These are phyloP conservation scores for Delichon dasypus DNA, from an alignment of 2,797 vertebrate species.

Conservation along the genomic window DNA sequence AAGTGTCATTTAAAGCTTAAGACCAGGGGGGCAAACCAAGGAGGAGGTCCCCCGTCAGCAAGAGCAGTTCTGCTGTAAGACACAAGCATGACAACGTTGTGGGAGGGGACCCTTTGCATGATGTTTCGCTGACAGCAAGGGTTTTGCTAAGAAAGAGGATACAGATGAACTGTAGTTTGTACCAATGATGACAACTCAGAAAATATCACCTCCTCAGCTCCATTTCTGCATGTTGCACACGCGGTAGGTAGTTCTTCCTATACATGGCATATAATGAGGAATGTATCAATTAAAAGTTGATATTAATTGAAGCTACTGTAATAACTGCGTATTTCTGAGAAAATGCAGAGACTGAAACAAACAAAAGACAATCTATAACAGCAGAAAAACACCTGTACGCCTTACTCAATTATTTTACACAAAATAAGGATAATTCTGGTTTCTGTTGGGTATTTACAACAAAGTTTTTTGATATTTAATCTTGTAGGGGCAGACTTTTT, in stretches of 20 bases:
- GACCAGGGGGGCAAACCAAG: neutral
- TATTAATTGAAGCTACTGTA: neutral
- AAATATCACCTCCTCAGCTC: neutral
- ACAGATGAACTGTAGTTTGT: neutral
- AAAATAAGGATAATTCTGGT: neutral
- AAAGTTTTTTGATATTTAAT: neutral
- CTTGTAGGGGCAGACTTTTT: neutral
- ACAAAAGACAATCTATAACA: neutral
- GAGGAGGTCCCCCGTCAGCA: neutral
- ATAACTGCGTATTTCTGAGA: neutral
- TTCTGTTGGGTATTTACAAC: neutral
- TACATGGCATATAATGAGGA: fast-evolving
- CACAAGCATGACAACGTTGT: neutral
- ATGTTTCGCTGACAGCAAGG: neutral
- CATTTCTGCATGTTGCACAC: neutral
- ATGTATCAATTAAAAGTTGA: neutral
- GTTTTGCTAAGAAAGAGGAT: neutral
- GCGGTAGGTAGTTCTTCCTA: neutral
- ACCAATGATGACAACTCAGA: neutral
- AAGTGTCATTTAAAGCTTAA: neutral
- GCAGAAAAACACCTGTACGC: neutral
- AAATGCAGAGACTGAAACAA: neutral
- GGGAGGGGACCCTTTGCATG: neutral
- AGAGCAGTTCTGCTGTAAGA: neutral
- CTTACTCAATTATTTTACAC: neutral